Base-by-base conservation (phyloP, 92 coral and sea anemone genomes). In the Hydrozoanthus gracilis region DNA sequence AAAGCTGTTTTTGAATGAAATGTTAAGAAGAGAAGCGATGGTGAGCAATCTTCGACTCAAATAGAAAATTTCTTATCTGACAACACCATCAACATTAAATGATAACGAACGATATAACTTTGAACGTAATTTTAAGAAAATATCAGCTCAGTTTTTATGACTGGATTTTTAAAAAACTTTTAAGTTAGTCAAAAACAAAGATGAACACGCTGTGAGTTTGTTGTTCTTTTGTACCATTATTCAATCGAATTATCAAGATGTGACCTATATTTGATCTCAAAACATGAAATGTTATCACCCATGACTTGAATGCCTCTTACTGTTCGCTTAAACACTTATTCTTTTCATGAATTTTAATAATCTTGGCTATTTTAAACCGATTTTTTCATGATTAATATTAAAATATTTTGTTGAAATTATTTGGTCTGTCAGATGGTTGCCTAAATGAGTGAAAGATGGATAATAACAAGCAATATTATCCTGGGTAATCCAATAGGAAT, bases 401-500 rank as follows among this genome's bases (percentile, higher is more conserved):
- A 27, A n/a, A 54, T 77, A 12, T 77, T 39, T 52, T 6, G 39
- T 55, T 77, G 14, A 77, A 56, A 20, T 8, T 56, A 9, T 35
- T 44, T 20, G 68, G 35, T n/a, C 5, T 44, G 83, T 77, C 83
- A 77, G 48, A 76, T 16, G 65, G 62, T 51, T 18, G 61, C 10
- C 74, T 69, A 69, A 69, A 69, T 69, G 39, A 17, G 44, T 44
- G 27, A 44, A 51, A 14, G 15, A 11, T 27, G 66, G 7, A 68
- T 68, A 8, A 68, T 68, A 48, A 68, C 73, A 12, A 17, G 44
- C 51, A 64, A 51, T 47, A 20, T 75, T 27, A 27, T 27, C 39
- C 47, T 27, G 66, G 52, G 71, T n/a, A n/a, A 65, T 16, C 71
- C 84, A 79, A 62, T 79, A 44, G 73, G 56, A 79, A 17, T 45